Conservation (phyloP, 1,140 invertebrate species). For the Aphaenogaster ashmeadi region DNA sequence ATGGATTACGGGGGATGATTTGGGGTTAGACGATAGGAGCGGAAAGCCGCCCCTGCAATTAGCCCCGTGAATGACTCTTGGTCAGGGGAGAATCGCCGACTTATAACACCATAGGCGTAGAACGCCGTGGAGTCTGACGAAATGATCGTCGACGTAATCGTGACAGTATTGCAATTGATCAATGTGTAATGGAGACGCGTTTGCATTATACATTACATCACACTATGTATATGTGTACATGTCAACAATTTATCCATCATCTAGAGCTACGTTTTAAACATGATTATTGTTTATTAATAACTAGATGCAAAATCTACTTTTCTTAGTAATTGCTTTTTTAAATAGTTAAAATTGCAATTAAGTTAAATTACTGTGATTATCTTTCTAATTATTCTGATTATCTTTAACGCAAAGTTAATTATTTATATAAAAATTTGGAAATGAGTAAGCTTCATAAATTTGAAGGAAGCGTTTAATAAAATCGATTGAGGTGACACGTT, state of each 20-base stretch:
- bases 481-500: background rate
- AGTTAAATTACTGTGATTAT: background rate
- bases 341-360: background rate
- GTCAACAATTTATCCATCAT: background rate
- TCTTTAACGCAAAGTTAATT: background rate
- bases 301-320: background rate
- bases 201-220: slow-evolving; percentile 2
- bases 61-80: slow-evolving; percentile 84
- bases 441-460: background rate
- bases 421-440: background rate
- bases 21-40: slow-evolving; percentile 80
- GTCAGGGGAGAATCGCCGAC: slow-evolving; percentile 72
- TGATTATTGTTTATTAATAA: background rate
- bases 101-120: slow-evolving; percentile 68
- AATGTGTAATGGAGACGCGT: background rate
- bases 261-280: background rate
- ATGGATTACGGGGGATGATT: slow-evolving; percentile 82
- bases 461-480: background rate
- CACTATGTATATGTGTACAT: background rate
- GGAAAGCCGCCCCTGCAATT: slow-evolving; percentile 85
- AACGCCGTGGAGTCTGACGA: slow-evolving; percentile 67
- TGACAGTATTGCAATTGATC: background rate
- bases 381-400: background rate
- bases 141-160: slow-evolving; percentile 24
- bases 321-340: background rate